Conservation (phyloP, 1,140 invertebrate genomes). For the Leptinotarsa lineolata region DNA sequence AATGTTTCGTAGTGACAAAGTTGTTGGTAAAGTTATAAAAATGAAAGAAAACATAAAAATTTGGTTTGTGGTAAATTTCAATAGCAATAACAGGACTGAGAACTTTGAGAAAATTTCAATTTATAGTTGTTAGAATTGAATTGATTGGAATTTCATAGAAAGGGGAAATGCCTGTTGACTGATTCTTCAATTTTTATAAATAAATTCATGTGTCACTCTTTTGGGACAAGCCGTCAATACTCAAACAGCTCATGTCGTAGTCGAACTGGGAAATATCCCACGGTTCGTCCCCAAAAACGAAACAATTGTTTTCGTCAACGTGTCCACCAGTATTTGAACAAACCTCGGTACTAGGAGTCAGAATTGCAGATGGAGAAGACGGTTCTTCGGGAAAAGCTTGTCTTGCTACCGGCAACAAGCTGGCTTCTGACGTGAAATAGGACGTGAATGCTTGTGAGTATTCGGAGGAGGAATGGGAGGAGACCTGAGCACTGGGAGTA, state of each 20-base stretch:
- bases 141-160: too few species aligned
- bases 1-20: too few species aligned
- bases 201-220: slow-evolving; percentile 14
- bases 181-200: too few species aligned
- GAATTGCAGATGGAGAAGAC: slow-evolving; percentile 62
- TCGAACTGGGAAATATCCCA: slow-evolving; percentile 54
- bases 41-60: too few species aligned
- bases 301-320: slow-evolving; percentile 46
- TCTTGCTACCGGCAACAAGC: slow-evolving; percentile 51
- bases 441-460: slow-evolving; percentile 61
- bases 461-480: slow-evolving; percentile 36
- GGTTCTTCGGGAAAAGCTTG: slow-evolving; percentile 48
- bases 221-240: slow-evolving; percentile 46
- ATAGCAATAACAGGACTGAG: too few species aligned
- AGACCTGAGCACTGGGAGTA: slow-evolving; percentile 52
- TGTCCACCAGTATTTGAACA: slow-evolving; percentile 45
- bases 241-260: slow-evolving; percentile 51
- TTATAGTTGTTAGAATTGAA: too few species aligned
- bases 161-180: too few species aligned
- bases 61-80: too few species aligned
- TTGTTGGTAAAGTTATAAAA: too few species aligned
- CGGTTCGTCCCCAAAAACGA: slow-evolving; percentile 50
- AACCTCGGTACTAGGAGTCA: slow-evolving; percentile 60
- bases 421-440: slow-evolving; percentile 62
- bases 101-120: neutral